Conservation (phyloP, 2,888 invertebrate genomes). For the Pheosia gnoma region DNA sequence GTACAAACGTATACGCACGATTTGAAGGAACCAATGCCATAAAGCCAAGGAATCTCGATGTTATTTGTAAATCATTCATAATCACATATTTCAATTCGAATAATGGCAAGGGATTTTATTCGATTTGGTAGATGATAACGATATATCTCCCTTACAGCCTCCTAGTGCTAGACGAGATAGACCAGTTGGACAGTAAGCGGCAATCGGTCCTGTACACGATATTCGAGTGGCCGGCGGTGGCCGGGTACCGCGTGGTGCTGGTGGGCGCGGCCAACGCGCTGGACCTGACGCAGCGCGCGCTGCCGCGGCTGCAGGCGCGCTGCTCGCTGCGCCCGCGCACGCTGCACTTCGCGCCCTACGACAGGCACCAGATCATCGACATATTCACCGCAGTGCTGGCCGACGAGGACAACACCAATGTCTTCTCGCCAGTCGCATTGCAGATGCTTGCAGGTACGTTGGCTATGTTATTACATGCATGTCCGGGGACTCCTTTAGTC, state of each 20-base stretch:
- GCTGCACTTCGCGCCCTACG: slow-evolving; percentile 96
- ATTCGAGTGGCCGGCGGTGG: slow-evolving; percentile 95
- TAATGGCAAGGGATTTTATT: no score
- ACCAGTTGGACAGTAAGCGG: slow-evolving; percentile 93
- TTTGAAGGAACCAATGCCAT: no score
- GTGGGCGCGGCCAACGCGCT: slow-evolving; percentile 98
- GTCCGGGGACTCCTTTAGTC: no score
- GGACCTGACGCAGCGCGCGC: slow-evolving; percentile 95
- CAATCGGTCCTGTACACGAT: slow-evolving; percentile 96
- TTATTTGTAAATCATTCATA: no score
- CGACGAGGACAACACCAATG: slow-evolving; percentile 86
- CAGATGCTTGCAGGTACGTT: slow-evolving; percentile 92
- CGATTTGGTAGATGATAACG: no score
- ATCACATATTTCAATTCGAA: no score
- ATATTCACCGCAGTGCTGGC: slow-evolving; percentile 93
- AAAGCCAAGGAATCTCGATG: no score
- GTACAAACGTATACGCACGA: no score
- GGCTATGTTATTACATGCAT: no score
- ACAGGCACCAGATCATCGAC: slow-evolving; percentile 93
- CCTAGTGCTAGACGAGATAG: slow-evolving; percentile 97
- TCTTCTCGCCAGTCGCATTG: slow-evolving; percentile 93
- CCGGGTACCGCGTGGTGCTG: slow-evolving; percentile 88
- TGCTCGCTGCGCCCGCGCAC: slow-evolving; percentile 89
- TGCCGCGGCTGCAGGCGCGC: slow-evolving; percentile 93
- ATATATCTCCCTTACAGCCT: slow-evolving; percentile 75